Conservation (phyloP, 1,140 invertebrate species). For the Aleiodes sp. region DNA sequence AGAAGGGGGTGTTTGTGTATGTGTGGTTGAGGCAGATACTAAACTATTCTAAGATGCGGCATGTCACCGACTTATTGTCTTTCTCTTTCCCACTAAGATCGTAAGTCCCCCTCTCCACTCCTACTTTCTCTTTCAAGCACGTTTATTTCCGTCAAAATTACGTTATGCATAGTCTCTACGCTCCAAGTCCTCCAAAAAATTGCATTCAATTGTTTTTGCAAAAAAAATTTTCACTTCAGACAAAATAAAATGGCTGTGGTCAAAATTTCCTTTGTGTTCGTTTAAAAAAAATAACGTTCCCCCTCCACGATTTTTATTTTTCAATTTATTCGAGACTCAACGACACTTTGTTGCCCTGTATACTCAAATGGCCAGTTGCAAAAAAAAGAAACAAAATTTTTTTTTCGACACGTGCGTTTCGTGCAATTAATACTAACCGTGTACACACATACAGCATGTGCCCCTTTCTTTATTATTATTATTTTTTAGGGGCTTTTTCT, state of each 20-base stretch:
- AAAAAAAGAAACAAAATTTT: constrained; percentile 2
- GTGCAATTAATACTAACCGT: constrained; percentile 6
- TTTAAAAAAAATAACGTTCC: background rate
- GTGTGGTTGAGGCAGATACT: constrained; percentile 31
- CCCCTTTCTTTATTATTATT: constrained; percentile 15
- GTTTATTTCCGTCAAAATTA: constrained; percentile 65
- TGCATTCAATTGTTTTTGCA: too few species aligned
- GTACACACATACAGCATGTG: background rate
- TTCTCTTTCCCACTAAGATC: constrained; percentile 25
- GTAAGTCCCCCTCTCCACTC: background rate
- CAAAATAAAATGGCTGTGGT: background rate
- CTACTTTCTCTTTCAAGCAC: constrained; percentile 11
- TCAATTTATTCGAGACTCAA: background rate
- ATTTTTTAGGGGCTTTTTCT: constrained; percentile 8
- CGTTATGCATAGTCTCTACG: constrained; percentile 52
- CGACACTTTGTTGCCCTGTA: background rate
- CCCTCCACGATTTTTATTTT: too few species aligned
- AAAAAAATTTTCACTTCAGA: constrained; percentile 1
- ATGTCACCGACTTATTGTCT: constrained; percentile 60
- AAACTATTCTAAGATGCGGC: constrained; percentile 44
- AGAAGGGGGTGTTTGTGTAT: background rate
- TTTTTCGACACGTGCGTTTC: constrained; percentile 7
- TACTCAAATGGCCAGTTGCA: background rate
- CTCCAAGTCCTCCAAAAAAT: constrained; percentile 36
- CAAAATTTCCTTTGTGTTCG: background rate